Conservation (phyloP, 2,888 invertebrate species). For the Clanis bilineata region DNA sequence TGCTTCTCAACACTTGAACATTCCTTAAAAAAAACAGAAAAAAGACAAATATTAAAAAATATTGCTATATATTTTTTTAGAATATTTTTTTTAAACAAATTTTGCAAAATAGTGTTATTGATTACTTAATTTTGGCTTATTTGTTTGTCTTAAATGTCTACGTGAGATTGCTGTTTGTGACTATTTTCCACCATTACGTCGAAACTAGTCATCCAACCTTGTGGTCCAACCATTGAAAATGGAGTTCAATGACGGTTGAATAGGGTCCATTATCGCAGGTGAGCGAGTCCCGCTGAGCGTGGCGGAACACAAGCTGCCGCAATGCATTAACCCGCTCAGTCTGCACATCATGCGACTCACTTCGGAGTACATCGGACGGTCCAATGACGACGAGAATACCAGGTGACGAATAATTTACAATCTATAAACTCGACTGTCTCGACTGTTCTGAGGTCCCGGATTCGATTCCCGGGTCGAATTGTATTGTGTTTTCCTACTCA, state of each 20-base stretch:
- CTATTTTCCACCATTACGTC: background rate
- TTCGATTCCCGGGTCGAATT: too few relatives aligned
- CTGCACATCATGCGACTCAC: conserved; percentile 97
- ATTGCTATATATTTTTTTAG: too few relatives aligned
- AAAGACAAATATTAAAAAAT: too few relatives aligned
- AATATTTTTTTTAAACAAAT: too few relatives aligned
- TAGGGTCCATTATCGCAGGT: conserved; percentile 68
- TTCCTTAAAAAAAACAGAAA: background rate
- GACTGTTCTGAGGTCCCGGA: too few relatives aligned
- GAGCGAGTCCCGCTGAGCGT: conserved; percentile 96
- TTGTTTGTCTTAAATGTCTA: background rate
- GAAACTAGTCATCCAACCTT: background rate
- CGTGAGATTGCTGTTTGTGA: background rate
- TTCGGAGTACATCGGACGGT: conserved; percentile 92
- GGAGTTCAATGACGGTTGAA: background rate
- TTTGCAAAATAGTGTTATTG: too few relatives aligned
- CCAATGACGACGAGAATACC: conserved; percentile 62
- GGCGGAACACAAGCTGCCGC: conserved; percentile 95
- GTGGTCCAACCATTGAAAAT: background rate
- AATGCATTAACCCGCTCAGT: conserved; percentile 96
- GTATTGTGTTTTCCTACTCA: too few relatives aligned
- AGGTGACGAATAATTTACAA: conserved; percentile 53
- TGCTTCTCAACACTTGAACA: background rate
- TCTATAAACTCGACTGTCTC: too few relatives aligned
- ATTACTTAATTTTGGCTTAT: too few relatives aligned